phyloP scores from a whole-genome alignment of 1,140 invertebrate genomes.

The Zaprionus africanus region DNA sequence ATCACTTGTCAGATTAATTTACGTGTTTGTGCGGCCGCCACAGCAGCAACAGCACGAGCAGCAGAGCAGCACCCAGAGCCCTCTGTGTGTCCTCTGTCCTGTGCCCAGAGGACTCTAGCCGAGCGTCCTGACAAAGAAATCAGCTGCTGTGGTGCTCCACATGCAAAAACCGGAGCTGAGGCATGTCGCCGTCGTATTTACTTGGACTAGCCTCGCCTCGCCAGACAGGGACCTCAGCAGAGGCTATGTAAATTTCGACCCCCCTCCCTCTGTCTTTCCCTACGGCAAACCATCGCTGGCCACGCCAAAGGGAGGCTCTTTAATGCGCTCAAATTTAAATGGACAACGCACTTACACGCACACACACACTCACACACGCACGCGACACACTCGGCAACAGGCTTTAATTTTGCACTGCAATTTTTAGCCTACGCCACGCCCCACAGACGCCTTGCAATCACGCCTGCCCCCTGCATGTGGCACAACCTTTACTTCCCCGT shows the following conservation, averaged over 20 bases:
- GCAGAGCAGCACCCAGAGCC: conserved; percentile 22
- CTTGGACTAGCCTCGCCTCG: conserved; percentile 51
- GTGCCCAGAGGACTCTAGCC: neutral
- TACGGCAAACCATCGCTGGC: neutral
- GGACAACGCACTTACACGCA: conserved; percentile 50
- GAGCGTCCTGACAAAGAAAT: conserved; percentile 68
- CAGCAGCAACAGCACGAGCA: conserved; percentile 42
- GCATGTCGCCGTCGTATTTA: conserved; percentile 72
- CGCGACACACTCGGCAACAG: conserved; percentile 30
- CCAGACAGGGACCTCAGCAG: neutral
- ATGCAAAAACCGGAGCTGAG: conserved; percentile 70
- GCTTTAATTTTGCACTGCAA: conserved; percentile 55
- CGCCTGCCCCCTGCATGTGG: conserved; percentile 10
- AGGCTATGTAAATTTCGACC: conserved; percentile 45
- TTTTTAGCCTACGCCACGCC: conserved; percentile 23
- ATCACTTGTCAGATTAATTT: conserved; percentile 81
- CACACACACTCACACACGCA: neutral
- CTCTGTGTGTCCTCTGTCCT: conserved; percentile 14
- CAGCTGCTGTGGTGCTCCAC: conserved; percentile 75
- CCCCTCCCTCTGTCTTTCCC: neutral
- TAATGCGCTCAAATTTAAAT: conserved; percentile 71
- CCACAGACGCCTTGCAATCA: conserved; percentile 36
- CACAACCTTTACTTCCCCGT: neutral
- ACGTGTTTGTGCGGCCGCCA: conserved; percentile 75
- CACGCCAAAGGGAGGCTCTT: conserved; percentile 36